Evolutionary conservation across 2,797 vertebrate genomes (phyloP), one percentile per base, ranked within the genome.

Genomic region (Myotis myotis): DNA sequence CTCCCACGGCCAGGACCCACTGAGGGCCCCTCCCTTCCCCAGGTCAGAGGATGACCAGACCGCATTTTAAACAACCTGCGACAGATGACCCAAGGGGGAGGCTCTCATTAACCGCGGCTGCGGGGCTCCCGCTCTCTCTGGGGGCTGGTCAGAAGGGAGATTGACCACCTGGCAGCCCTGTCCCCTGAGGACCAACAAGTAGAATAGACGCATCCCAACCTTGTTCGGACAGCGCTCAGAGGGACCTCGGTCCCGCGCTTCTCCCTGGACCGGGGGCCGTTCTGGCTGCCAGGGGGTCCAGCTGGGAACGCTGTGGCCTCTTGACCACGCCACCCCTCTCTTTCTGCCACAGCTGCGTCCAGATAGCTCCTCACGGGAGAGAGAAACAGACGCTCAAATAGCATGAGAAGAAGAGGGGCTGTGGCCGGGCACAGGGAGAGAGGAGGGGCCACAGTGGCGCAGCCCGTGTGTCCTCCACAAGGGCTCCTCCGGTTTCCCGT

Each of bases 1-100:
- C 12, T 47, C 16, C 57, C 49, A 0, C 0, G 3, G 36, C 57
- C 0, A n/a, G 57, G n/a, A 9, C 2, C 71, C 51, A 12, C 64
- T 2, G 17, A 28, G 6, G 13, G 6, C 28, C 57, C 57, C 22
- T 41, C 64, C 74, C 30, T n/a, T 2, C 1, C 51, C 36, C 47
- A 2, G 16, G 16, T 47, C 64, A 83, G 44, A 10, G 2, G 44
- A 12, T 0, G 0, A 64, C n/a, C 51, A 38, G 47, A 33, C 28
- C 15, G 20, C 16, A 2, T 22, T 22, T 41, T 15, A n/a, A 62
- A n/a, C 53, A 62, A 62, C 28, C 83, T 19, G n/a, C 15, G 8
- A 12, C 38, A 8, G 1, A 0, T 1, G 28, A 8, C 33, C 4
- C 15, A 6, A 41, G 47, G 44, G 36, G 25, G 47, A 2, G 47